Evolutionary conservation across 2,888 invertebrate genomes (phyloP), one percentile per base, ranked within the genome.

Genomic region (Chamaedrilus cognettii): DNA sequence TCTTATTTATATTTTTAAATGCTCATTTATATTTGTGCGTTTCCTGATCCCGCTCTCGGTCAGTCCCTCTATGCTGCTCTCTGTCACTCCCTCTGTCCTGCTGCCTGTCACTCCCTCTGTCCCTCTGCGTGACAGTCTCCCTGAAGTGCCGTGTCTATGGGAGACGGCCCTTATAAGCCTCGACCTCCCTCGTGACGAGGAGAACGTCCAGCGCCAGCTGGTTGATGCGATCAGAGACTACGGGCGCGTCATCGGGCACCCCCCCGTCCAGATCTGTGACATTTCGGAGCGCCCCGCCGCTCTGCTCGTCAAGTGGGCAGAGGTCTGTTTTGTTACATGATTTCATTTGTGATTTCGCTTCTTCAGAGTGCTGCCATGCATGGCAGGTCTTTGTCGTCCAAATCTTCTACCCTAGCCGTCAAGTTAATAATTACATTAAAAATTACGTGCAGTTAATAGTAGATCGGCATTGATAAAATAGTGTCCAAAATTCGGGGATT

Each of bases 91-190:
- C 11, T 42, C 11, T 7, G 7, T 7, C 42, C 42, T 7, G 42
- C 19, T 42, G 42, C 19, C 19, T 42, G 42, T 42, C 19, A 42
- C 19, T 42, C 42, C 42, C 19, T 19, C 7, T 42, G 42, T 42
- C 19, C 11, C 19, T 51, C 5, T 63, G 7, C 11, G 7, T 55
- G n/a, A n/a, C 72, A 87, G 86, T 75, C 81, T 88, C 67, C 87
- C 88, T 32, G 87, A 86, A 74, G 86, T 88, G 26, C 87, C 88
- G 34, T 83, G 83, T 64, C 79, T 86, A n/a, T 85, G 86, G 73
- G 87, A 87, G 73, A 86, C 87, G 68, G 86, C 87, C 60, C 86
- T 82, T 75, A 84, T 88, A 61, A 84, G 85, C 32, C 87, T 87
- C 70, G 84, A 85, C 72, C 82, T 82, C 60, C 84, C 85, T 33